These are phyloP conservation scores for Thalassophryne amazonica DNA, from an alignment of 2,797 vertebrate genomes.

Conservation along the genomic window DNA sequence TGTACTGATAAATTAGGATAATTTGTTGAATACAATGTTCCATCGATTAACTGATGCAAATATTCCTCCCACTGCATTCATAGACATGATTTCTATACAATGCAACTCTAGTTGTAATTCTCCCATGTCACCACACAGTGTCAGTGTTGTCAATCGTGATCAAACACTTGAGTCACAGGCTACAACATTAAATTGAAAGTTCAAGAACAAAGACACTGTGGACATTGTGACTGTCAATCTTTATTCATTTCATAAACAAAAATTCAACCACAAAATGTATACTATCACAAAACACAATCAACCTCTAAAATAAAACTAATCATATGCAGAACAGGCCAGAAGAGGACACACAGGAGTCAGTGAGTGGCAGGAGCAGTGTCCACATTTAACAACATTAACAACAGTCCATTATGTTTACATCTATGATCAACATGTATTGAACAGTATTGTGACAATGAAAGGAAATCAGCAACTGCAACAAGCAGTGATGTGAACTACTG, in stretches of 20 bases:
- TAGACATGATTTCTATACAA: too few species aligned
- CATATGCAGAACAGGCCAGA: conserved; percentile 14
- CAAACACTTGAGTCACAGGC: background rate
- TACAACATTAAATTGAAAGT: background rate
- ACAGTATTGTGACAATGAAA: conserved; percentile 7
- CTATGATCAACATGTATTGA: conserved; percentile 15
- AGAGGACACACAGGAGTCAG: conserved; percentile 17
- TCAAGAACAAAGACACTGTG: background rate
- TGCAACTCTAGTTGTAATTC: background rate
- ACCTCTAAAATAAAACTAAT: conserved; percentile 31
- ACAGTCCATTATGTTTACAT: conserved; percentile 39
- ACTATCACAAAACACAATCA: conserved; percentile 44
- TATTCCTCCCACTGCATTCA: too few species aligned
- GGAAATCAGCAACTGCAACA: conserved; percentile 11
- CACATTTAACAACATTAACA: background rate
- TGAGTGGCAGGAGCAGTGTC: conserved; percentile 10
- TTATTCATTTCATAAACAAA: conserved; percentile 62
- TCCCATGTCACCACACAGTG: conserved; percentile 26
- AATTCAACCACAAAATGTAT: conserved; percentile 42
- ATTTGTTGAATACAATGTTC: too few species aligned
- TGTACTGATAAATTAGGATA: too few species aligned
- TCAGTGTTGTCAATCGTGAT: conserved; percentile 15
- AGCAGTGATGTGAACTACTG: conserved; percentile 28
- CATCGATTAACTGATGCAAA: too few species aligned
- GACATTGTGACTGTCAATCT: conserved; percentile 37